Evolutionary conservation across 53 echinoderm and acorn worm species (phyloP), one percentile per base, ranked within the genome.

Genomic region (Holothuria scabra): DNA sequence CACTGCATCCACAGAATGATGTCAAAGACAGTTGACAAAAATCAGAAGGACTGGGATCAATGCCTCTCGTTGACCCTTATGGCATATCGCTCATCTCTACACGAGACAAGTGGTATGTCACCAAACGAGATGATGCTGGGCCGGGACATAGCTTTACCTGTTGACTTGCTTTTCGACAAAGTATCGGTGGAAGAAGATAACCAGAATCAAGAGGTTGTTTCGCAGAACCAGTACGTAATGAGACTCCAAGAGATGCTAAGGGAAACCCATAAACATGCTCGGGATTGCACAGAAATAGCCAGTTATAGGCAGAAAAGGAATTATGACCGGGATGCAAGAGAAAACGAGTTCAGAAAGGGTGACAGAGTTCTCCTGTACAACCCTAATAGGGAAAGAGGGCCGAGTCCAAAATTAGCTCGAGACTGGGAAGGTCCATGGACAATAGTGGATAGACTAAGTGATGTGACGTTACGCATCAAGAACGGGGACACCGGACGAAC

Each of bases 111-210:
- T 8, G 69, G 80, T 59, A 34, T 59, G 18, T 79, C 84, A 11
- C 89, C 89, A 8, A 84, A 84, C 8, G 59, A 79, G 28, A 84
- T 89, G 69, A 89, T 85, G 89, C 80, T 89, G 9, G 89, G 89
- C 1, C 60, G 89, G 24, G 85, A 85, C 41, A 28, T 85, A 28
- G 9, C n/a, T n/a, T 28, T 88, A 21, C 76, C 89, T 14, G 59
- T 88, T 4, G 89, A 88, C 55, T 31, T 84, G 32, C 23, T 66
- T 25, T 21, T 59, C 2, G 85, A 68, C 48, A 48, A 8, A 8
- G 48, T 8, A 3, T 48, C 48, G 48, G 48, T 3, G 5, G 48
- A 8, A 48, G 48, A 5, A 23, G 23, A 23, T 28, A 4, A 22
- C 44, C 20, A n/a, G 44, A 28, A 46, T 21, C 10, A 46, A 22